Conservation (phyloP, 2,797 vertebrate species). For the Melanotaenia trifasciata region DNA sequence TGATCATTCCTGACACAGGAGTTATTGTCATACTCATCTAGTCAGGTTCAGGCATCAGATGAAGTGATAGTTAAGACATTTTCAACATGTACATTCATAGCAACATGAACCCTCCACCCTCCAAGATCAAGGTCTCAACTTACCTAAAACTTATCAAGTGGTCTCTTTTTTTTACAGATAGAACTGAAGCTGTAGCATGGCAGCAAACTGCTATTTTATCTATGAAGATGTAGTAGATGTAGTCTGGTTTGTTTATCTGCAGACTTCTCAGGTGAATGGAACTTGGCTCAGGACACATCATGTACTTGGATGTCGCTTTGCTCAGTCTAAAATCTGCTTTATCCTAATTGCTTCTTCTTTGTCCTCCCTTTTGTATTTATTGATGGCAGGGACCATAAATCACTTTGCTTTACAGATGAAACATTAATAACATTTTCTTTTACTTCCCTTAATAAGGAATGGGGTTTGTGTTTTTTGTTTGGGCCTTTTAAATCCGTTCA, state of each 20-base stretch:
- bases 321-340: slow-evolving; percentile 21
- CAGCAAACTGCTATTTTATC: background rate
- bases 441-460: slow-evolving; percentile 50
- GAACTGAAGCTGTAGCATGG: background rate
- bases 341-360: slow-evolving; percentile 16
- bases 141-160: no score
- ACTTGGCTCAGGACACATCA: slow-evolving; percentile 7
- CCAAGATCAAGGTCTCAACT: no score
- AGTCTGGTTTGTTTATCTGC: background rate
- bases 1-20: background rate
- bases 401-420: slow-evolving; percentile 34
- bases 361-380: slow-evolving; percentile 7
- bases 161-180: background rate
- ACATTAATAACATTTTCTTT: slow-evolving; percentile 63
- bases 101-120: no score
- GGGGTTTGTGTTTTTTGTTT: slow-evolving; percentile 56
- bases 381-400: slow-evolving; percentile 17
- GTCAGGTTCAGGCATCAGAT: background rate
- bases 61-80: background rate
- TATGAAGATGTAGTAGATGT: background rate
- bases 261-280: background rate
- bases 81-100: background rate
- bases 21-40: background rate
- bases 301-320: background rate
- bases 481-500: slow-evolving; percentile 52